A percentile compares a stretch with the other conserved stretches of the same genome.
phyloP scores from a whole-genome alignment of 2,888 invertebrate species.

The Clanis bilineata region DNA sequence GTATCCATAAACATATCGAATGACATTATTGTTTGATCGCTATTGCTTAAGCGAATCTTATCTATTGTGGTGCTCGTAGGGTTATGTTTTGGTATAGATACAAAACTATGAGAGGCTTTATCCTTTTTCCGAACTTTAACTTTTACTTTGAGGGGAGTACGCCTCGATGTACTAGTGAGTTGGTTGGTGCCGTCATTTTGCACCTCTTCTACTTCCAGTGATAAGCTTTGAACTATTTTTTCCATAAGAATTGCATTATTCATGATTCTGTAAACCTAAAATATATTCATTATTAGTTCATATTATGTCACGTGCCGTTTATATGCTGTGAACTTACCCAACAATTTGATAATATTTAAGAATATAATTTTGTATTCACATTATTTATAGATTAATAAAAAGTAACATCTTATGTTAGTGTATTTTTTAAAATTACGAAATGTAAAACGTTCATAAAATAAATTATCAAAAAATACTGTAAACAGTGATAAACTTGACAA shows the following conservation, averaged over 20 bases:
- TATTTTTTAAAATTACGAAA: background rate
- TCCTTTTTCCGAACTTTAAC: slow-evolving; percentile 60
- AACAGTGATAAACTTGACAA: background rate
- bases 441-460: background rate
- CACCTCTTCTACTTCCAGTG: slow-evolving; percentile 61
- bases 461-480: background rate
- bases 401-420: background rate
- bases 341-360: no score
- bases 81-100: slow-evolving; percentile 44
- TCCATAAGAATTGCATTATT: slow-evolving; percentile 42
- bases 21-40: slow-evolving; percentile 68
- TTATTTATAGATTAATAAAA: no score
- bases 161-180: slow-evolving; percentile 34
- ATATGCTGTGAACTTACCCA: no score
- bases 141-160: slow-evolving; percentile 58
- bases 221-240: slow-evolving; percentile 49
- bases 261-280: slow-evolving; percentile 39
- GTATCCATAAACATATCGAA: slow-evolving; percentile 63
- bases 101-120: slow-evolving; percentile 38
- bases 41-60: slow-evolving; percentile 53
- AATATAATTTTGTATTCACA: no score
- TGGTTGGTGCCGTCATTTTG: slow-evolving; percentile 41
- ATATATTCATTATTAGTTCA: slow-evolving; percentile 11
- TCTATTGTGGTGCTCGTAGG: slow-evolving; percentile 31
- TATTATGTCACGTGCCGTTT: no score